Conservation (phyloP, 2,797 vertebrate species). For the Vultur gryphus region DNA sequence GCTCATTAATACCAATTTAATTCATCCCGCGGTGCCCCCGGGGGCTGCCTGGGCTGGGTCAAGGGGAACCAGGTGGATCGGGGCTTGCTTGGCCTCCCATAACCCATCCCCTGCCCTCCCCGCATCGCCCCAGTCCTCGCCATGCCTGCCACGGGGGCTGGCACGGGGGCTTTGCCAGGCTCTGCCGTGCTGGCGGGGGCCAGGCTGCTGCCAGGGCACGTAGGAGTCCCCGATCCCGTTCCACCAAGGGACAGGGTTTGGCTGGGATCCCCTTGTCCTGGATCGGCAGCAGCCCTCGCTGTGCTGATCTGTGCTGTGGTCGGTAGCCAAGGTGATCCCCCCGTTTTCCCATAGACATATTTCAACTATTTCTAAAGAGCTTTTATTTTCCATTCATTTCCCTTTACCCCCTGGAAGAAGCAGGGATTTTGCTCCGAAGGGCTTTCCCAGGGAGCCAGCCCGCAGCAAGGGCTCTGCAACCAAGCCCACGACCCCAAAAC, state of each 20-base stretch:
- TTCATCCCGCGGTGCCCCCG: accelerated
- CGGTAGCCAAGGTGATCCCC: background rate
- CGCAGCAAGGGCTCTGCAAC: accelerated
- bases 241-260: background rate
- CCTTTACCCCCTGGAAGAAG: background rate
- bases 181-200: accelerated
- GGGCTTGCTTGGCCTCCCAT: background rate
- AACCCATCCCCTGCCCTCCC: background rate
- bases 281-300: background rate
- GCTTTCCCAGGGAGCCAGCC: background rate
- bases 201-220: background rate
- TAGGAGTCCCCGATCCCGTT: accelerated
- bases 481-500: background rate
- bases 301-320: accelerated
- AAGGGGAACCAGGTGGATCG: background rate
- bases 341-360: background rate
- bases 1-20: background rate
- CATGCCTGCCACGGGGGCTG: background rate
- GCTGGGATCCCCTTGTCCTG: background rate
- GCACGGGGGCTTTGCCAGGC: background rate
- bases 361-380: background rate
- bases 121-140: accelerated
- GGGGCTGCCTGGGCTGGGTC: background rate
- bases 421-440: background rate
- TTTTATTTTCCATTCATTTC: background rate